Percentiles rank a stretch among this genome's conserved stretches.
Evolutionary conservation across 2,888 invertebrate genomes (phyloP).

Genomic region (Pelosia muscerda): DNA sequence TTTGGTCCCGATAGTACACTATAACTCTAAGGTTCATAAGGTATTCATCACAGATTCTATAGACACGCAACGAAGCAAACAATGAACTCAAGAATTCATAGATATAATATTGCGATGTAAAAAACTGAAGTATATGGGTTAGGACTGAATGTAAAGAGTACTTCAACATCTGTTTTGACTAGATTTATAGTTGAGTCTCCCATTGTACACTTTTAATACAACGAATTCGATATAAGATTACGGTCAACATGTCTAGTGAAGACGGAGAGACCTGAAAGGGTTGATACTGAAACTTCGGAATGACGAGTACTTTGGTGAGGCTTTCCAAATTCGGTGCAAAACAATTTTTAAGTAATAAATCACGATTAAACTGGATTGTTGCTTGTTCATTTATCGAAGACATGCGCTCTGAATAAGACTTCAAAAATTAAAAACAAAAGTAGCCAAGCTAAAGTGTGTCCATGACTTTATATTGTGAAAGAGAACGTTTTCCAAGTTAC

Average conservation of each 20-base stretch:
- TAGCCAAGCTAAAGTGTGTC: conserved; percentile 64
- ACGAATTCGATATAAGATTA: too few species aligned
- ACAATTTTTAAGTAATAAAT: not conserved
- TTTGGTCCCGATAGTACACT: not conserved
- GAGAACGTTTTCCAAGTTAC: conserved; percentile 86
- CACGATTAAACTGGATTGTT: not conserved
- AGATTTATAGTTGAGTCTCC: too few species aligned
- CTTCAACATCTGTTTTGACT: not conserved
- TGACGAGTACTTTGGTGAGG: too few species aligned
- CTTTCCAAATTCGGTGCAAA: too few species aligned
- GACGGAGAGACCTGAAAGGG: not conserved
- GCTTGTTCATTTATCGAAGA: not conserved
- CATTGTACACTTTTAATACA: too few species aligned
- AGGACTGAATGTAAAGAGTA: not conserved
- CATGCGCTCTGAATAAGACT: conserved; percentile 11
- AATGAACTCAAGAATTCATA: too few species aligned
- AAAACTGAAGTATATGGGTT: not conserved
- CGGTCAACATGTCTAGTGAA: not conserved
- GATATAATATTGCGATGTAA: not conserved
- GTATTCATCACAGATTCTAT: too few species aligned
- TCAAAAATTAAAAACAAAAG: conserved; percentile 48
- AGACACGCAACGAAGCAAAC: too few species aligned
- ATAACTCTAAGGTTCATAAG: too few species aligned
- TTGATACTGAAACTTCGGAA: too few species aligned
- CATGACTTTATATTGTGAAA: conserved; percentile 76